Percentiles rank a stretch among this genome's conserved stretches.
Conservation (phyloP, 2,113 vertebrate species). For the Urocynchramus pylzowi region DNA sequence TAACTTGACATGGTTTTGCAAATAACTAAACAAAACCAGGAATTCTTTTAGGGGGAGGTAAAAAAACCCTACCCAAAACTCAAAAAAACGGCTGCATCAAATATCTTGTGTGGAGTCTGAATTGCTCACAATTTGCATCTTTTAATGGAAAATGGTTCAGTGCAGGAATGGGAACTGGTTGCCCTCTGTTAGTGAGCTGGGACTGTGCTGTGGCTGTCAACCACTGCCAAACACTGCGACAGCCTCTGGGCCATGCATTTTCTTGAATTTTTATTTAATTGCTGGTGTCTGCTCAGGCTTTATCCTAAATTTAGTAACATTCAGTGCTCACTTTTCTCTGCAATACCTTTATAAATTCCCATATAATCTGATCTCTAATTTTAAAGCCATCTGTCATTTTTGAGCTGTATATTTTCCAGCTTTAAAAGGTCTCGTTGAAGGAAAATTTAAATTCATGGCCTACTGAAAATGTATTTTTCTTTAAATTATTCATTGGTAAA, state of each 20-base stretch:
- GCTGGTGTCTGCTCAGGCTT: conserved; percentile 26
- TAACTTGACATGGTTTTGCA: conserved; percentile 50
- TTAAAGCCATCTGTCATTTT: conserved; percentile 52
- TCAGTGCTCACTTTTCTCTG: conserved; percentile 12
- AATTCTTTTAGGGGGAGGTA: neutral
- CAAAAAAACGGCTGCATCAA: neutral
- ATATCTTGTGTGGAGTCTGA: neutral
- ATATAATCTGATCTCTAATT: conserved; percentile 43
- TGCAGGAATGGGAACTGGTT: neutral
- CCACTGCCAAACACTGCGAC: neutral
- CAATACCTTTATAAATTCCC: conserved; percentile 44
- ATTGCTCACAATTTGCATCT: neutral
- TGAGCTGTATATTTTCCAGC: conserved; percentile 13
- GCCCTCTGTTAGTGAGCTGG: neutral
- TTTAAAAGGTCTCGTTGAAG: conserved; percentile 24
- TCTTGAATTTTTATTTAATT: conserved; percentile 41
- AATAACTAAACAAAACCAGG: conserved; percentile 41
- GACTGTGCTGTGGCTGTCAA: neutral
- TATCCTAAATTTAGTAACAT: conserved; percentile 41
- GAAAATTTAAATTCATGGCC: conserved; percentile 41
- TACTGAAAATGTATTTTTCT: conserved; percentile 42
- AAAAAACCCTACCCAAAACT: neutral
- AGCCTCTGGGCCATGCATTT: neutral
- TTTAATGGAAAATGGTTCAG: neutral
- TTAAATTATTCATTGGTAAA: conserved; percentile 54